Evolutionary conservation across 2,888 invertebrate genomes (phyloP).

Genomic region (Argyresthia goedartella): DNA sequence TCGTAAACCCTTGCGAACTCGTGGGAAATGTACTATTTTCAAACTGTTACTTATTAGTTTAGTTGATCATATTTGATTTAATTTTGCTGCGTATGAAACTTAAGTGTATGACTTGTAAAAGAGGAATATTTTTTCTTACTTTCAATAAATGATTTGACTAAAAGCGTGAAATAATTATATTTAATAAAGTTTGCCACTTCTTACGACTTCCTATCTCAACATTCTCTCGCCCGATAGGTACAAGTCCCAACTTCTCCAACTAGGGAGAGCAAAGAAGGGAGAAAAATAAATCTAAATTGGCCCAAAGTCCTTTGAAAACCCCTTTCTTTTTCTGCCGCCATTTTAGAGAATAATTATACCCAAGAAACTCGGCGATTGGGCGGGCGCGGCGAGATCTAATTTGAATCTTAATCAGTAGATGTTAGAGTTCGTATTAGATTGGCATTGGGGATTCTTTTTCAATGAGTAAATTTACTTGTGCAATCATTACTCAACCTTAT

Average conservation of each 20-base stretch:
- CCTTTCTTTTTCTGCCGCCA: constrained; percentile 61
- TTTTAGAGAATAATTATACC: constrained; percentile 61
- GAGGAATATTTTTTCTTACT: no score
- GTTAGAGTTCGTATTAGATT: not conserved
- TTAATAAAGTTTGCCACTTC: no score
- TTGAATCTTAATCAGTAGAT: not conserved
- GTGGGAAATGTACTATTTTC: no score
- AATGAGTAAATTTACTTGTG: not conserved
- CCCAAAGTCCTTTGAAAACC: constrained; percentile 59
- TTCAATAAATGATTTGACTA: no score
- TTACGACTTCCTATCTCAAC: not conserved
- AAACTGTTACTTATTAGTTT: no score
- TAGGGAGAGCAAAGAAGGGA: constrained; percentile 29
- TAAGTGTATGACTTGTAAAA: no score
- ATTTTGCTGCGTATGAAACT: no score
- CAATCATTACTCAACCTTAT: not conserved
- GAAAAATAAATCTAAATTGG: constrained; percentile 69
- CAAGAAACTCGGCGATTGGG: constrained; percentile 16
- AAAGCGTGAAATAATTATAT: no score
- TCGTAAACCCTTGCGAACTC: no score
- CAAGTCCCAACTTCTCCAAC: constrained; percentile 4
- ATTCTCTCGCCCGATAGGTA: not conserved
- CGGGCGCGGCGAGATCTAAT: not conserved
- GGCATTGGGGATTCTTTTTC: not conserved
- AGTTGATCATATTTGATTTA: no score